These are phyloP conservation scores for Drosophila glabriapex DNA, from an alignment of 2,888 invertebrate genomes.

Conservation along the genomic window DNA sequence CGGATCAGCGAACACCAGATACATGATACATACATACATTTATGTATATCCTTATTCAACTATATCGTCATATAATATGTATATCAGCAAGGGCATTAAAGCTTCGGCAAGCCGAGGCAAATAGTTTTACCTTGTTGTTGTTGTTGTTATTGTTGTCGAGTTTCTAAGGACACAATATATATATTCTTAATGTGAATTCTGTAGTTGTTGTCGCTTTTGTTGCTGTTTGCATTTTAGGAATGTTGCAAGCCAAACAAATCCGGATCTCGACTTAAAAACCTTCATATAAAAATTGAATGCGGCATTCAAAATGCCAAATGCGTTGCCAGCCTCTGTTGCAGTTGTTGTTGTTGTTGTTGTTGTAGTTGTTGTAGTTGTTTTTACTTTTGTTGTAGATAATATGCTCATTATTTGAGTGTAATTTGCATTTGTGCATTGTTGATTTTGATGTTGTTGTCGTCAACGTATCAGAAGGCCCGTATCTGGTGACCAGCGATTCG, in stretches of 20 bases:
- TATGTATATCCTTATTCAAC: not conserved
- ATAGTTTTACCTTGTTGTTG: constrained; percentile 2
- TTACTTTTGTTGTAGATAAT: constrained; percentile 50
- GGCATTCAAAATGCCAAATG: constrained; percentile 61
- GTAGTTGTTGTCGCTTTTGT: constrained; percentile 19
- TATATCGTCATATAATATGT: not conserved
- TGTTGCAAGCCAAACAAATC: constrained; percentile 63
- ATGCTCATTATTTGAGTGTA: constrained; percentile 47
- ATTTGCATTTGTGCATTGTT: constrained; percentile 22
- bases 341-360: constrained; percentile 58
- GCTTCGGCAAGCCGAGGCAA: constrained; percentile 6
- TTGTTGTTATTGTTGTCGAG: not conserved
- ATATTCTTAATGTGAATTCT: constrained; percentile 7
- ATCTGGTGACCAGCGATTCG: constrained; percentile 85
- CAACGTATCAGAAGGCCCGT: constrained; percentile 85
- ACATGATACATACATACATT: not conserved
- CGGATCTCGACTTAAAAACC: constrained; percentile 62
- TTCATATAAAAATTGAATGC: constrained; percentile 67
- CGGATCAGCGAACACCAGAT: not conserved
- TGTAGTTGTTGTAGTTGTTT: constrained; percentile 14
- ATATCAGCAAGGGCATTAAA: constrained; percentile 37
- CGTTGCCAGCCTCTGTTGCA: constrained; percentile 40
- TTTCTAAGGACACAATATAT: constrained; percentile 13
- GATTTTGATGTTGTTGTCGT: constrained; percentile 57
- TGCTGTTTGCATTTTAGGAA: constrained; percentile 32